Conservation (phyloP, 2,888 invertebrate species). For the Geotrupes spiniger region DNA sequence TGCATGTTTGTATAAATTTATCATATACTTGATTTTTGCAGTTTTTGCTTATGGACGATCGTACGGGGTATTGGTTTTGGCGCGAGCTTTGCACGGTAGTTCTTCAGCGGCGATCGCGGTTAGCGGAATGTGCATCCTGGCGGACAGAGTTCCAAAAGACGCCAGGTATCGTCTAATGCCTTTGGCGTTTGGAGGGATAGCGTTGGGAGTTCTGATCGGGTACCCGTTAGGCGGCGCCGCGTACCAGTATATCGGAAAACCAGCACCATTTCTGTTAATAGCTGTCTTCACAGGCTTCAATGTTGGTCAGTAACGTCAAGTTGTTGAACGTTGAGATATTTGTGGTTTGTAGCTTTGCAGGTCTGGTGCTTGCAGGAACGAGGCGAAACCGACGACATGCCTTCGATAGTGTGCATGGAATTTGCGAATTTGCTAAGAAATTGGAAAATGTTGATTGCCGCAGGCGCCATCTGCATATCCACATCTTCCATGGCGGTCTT, state of each 20-base stretch:
- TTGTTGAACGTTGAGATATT: neutral
- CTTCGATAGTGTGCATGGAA: slow-evolving; percentile 39
- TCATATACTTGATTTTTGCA: slow-evolving; percentile 49
- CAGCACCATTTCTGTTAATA: slow-evolving; percentile 70
- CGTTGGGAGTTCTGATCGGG: slow-evolving; percentile 75
- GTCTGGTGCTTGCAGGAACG: slow-evolving; percentile 29
- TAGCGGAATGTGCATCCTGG: slow-evolving; percentile 78
- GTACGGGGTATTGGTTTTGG: slow-evolving; percentile 66
- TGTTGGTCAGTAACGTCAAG: slow-evolving; percentile 45
- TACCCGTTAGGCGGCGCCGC: slow-evolving; percentile 79
- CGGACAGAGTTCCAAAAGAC: slow-evolving; percentile 57
- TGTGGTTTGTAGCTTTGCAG: slow-evolving; percentile 37
- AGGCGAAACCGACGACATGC: slow-evolving; percentile 21
- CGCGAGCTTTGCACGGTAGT: slow-evolving; percentile 75
- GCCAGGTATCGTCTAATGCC: slow-evolving; percentile 72
- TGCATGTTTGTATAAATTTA: neutral
- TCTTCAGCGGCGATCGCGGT: slow-evolving; percentile 78
- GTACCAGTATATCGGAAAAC: slow-evolving; percentile 73
- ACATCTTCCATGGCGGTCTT: slow-evolving; percentile 80
- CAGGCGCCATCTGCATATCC: slow-evolving; percentile 71
- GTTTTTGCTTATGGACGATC: slow-evolving; percentile 75
- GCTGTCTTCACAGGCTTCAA: slow-evolving; percentile 57
- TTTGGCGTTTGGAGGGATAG: slow-evolving; percentile 75
- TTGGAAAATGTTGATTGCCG: slow-evolving; percentile 61
- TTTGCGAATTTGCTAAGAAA: slow-evolving; percentile 61